A percentile compares a stretch with the other conserved stretches of the same genome.
Conservation (phyloP, 2,888 invertebrate genomes). For the Ornithoptera alexandrae region DNA sequence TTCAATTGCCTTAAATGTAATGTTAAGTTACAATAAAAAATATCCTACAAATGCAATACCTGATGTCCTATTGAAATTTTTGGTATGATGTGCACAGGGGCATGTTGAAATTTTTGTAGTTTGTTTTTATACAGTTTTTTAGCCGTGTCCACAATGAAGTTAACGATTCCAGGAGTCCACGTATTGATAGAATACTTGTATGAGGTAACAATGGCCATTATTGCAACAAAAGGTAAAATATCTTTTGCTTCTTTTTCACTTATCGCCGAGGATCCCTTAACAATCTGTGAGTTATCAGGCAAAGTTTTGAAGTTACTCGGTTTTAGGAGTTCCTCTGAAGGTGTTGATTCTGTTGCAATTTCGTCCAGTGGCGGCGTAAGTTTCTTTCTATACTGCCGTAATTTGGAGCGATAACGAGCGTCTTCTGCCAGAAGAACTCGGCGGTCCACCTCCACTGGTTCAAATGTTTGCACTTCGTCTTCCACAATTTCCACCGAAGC, state of each 20-base stretch:
- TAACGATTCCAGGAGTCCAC: constrained; percentile 81
- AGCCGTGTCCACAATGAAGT: constrained; percentile 77
- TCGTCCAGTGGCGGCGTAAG: constrained; percentile 62
- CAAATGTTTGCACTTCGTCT: constrained; percentile 58
- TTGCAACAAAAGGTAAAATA: constrained; percentile 76
- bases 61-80: constrained; percentile 81
- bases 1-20: too few species aligned
- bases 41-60: constrained; percentile 42
- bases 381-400: constrained; percentile 62
- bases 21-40: not conserved
- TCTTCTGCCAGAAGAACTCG: constrained; percentile 64
- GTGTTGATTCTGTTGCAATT: constrained; percentile 43
- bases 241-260: constrained; percentile 49
- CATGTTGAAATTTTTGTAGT: constrained; percentile 63
- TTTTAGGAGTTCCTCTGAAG: constrained; percentile 76
- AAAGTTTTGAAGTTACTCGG: constrained; percentile 80
- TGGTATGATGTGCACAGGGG: constrained; percentile 80
- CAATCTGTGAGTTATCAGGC: constrained; percentile 81
- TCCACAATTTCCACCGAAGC: constrained; percentile 50
- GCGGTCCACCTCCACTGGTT: constrained; percentile 56
- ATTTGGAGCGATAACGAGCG: constrained; percentile 57
- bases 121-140: constrained; percentile 65
- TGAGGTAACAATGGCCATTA: constrained; percentile 82
- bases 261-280: constrained; percentile 74
- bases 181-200: constrained; percentile 80